phyloP scores from a whole-genome alignment of 2,797 vertebrate species.

The Mareca penelope region DNA sequence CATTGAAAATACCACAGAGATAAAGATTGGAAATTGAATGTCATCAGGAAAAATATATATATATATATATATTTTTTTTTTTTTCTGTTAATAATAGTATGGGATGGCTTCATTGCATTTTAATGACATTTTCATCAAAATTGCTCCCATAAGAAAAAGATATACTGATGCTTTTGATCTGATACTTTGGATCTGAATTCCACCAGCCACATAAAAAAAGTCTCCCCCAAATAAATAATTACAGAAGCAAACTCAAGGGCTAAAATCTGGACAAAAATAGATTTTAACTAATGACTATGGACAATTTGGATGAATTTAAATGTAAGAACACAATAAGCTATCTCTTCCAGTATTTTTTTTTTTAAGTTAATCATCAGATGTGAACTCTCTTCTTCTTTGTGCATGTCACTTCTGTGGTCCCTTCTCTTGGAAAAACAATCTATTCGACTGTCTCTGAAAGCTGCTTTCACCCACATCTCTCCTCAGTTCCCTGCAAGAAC shows the following conservation, averaged over 20 bases:
- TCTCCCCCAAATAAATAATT: rapidly evolving
- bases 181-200: neutral
- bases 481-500: neutral
- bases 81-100: neutral
- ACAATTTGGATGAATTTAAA: neutral
- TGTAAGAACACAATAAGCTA: neutral
- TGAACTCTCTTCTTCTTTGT: neutral
- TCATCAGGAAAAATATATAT: neutral
- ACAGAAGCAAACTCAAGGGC: neutral
- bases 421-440: neutral
- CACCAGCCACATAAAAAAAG: neutral
- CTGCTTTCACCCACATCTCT: neutral
- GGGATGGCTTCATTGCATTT: neutral
- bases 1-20: neutral
- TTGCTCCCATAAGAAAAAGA: neutral
- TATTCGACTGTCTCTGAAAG: neutral
- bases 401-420: neutral
- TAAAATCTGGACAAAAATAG: neutral
- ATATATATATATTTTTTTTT: too few species aligned
- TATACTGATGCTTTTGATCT: neutral
- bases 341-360: neutral
- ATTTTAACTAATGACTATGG: neutral
- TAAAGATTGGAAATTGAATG: neutral
- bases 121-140: neutral
- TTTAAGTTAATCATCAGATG: neutral